Conservation (phyloP, 2,797 vertebrate species). For the Mus minutoides region DNA sequence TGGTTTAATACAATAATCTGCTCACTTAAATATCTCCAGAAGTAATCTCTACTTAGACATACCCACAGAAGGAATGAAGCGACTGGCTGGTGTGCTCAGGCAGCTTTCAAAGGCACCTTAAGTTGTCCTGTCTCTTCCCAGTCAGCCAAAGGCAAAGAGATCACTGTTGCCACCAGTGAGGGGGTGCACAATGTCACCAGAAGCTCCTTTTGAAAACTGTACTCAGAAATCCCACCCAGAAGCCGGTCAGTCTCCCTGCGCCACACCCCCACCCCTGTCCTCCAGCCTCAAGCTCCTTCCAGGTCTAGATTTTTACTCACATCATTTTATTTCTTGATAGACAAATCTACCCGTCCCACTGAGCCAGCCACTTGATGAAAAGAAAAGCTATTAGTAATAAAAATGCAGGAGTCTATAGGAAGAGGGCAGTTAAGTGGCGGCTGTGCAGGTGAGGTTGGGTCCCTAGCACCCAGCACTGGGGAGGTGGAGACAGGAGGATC, state of each 20-base stretch:
- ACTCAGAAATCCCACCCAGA: not conserved
- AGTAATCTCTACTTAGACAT: not conserved
- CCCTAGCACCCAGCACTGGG: not conserved
- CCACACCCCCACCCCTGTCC: no score
- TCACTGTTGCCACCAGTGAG: rapidly evolving
- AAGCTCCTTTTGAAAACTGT: not conserved
- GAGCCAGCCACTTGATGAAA: not conserved
- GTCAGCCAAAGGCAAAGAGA: not conserved
- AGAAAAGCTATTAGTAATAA: not conserved
- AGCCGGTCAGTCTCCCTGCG: not conserved
- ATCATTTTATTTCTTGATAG: not conserved
- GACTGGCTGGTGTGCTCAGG: rapidly evolving
- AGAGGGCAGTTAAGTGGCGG: not conserved
- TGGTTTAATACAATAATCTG: not conserved
- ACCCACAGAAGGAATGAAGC: not conserved
- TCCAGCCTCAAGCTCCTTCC: not conserved
- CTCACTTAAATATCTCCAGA: not conserved
- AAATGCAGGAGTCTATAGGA: not conserved
- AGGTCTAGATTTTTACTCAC: not conserved
- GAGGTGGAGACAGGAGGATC: not conserved
- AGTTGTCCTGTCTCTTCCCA: not conserved
- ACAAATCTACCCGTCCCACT: not conserved
- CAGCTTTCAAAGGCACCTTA: not conserved
- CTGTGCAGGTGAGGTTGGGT: not conserved
- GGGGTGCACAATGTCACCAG: not conserved